A percentile compares a stretch with the other conserved stretches of the same genome.
Conservation (phyloP, 2,113 vertebrate genomes). For the Rhodinocichla rosea region DNA sequence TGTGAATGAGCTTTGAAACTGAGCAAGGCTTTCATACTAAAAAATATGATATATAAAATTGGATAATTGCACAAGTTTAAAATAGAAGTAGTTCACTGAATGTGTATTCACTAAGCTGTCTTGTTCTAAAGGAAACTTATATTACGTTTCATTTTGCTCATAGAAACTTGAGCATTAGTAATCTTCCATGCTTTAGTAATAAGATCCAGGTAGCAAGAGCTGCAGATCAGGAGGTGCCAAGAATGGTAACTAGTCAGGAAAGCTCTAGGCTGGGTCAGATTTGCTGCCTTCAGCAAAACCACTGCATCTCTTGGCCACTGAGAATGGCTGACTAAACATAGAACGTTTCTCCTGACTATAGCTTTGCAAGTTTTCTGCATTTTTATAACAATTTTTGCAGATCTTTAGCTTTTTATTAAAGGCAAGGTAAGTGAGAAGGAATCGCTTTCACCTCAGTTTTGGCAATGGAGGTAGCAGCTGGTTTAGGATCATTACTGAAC, state of each 20-base stretch:
- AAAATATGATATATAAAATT: not conserved
- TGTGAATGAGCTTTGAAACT: not conserved
- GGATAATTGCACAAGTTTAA: not conserved
- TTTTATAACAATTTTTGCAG: not conserved
- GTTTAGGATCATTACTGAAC: not conserved
- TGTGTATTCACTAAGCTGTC: not conserved
- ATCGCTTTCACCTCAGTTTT: not conserved
- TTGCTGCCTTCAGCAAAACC: conserved; percentile 44
- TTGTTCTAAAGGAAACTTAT: conserved; percentile 10
- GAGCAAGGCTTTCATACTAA: not conserved
- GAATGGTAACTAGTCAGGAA: not conserved
- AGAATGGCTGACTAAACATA: not conserved
- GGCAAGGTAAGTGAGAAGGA: not conserved
- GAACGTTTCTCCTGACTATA: not conserved
- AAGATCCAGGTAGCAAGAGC: conserved; percentile 17
- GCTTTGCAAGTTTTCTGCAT: not conserved
- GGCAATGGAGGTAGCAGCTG: not conserved
- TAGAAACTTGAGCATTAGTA: conserved; percentile 27
- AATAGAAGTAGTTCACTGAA: not conserved
- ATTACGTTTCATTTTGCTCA: conserved; percentile 7
- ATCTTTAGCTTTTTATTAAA: not conserved
- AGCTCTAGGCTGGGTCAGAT: not conserved
- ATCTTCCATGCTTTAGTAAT: conserved; percentile 16
- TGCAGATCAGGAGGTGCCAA: conserved; percentile 32
- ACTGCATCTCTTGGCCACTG: not conserved